phyloP scores from a whole-genome alignment of 2,888 invertebrate species.

The Pyrocoelia pectoralis region DNA sequence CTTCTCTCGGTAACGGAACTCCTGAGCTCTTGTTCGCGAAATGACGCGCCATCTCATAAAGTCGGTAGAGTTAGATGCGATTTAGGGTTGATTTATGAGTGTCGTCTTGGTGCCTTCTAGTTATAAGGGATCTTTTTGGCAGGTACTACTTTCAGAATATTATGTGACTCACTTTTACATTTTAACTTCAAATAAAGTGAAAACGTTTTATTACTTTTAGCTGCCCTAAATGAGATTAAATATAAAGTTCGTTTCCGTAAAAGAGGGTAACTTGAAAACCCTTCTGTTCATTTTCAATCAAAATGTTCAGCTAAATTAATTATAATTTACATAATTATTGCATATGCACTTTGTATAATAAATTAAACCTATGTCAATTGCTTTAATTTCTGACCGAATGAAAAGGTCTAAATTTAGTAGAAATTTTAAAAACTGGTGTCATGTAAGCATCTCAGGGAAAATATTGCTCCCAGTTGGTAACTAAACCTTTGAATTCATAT shows the following conservation, averaged over 20 bases:
- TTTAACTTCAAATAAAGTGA: background rate
- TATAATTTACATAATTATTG: too few relatives aligned
- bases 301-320: too few relatives aligned
- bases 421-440: too few relatives aligned
- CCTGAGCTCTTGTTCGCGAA: slow-evolving; percentile 31
- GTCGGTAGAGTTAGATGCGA: slow-evolving; percentile 34
- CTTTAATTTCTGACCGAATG: too few relatives aligned
- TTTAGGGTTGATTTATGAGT: slow-evolving; percentile 33
- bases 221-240: background rate
- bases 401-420: too few relatives aligned
- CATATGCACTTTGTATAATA: too few relatives aligned
- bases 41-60: slow-evolving; percentile 31
- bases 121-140: slow-evolving; percentile 27
- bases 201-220: background rate
- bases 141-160: slow-evolving; percentile 14
- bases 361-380: too few relatives aligned
- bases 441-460: too few relatives aligned
- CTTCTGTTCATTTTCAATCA: background rate
- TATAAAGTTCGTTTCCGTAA: background rate
- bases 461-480: too few relatives aligned
- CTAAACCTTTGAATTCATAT: too few relatives aligned
- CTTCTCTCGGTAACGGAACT: slow-evolving; percentile 12
- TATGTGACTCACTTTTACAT: slow-evolving; percentile 1
- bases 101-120: slow-evolving; percentile 24
- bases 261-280: background rate